phyloP scores from a whole-genome alignment of 2,797 vertebrate species.

The Rhinogobio ventralis region DNA sequence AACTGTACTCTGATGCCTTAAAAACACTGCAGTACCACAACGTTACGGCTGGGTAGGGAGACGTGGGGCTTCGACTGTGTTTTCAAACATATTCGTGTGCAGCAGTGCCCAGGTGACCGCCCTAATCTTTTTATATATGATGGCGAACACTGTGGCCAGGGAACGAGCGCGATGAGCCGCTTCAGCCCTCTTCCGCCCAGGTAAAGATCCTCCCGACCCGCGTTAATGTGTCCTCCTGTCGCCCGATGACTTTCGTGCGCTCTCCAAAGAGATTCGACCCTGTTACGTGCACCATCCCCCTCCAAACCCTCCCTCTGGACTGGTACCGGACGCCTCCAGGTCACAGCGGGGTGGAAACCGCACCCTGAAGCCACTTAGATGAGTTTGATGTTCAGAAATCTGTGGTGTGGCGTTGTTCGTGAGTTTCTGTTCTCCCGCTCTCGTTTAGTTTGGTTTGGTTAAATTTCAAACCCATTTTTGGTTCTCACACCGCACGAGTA shows the following conservation, averaged over 20 bases:
- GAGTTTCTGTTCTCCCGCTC: slow-evolving; percentile 66
- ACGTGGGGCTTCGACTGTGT: slow-evolving; percentile 2
- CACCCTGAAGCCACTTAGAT: slow-evolving; percentile 25
- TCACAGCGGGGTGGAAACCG: background rate
- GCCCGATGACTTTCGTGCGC: background rate
- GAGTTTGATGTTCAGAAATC: slow-evolving; percentile 74
- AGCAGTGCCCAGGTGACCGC: slow-evolving; percentile 46
- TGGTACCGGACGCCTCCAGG: background rate
- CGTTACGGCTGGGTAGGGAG: slow-evolving; percentile 34
- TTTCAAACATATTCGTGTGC: slow-evolving; percentile 35
- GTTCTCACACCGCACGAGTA: slow-evolving; percentile 71
- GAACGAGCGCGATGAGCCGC: background rate
- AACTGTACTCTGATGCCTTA: slow-evolving; percentile 80
- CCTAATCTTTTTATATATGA: slow-evolving; percentile 37
- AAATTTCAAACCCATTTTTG: slow-evolving; percentile 53
- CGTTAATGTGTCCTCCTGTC: slow-evolving; percentile 12
- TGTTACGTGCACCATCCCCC: background rate
- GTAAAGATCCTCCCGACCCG: background rate
- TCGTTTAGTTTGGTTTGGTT: slow-evolving; percentile 51
- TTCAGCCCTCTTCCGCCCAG: background rate
- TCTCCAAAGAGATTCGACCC: slow-evolving; percentile 24
- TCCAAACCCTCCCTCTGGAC: slow-evolving; percentile 4
- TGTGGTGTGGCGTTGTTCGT: slow-evolving; percentile 80
- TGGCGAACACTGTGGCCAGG: slow-evolving; percentile 54
- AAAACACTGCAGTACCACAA: slow-evolving; percentile 76